phyloP scores from a whole-genome alignment of 2,113 vertebrate species.

The Pan paniscus region DNA sequence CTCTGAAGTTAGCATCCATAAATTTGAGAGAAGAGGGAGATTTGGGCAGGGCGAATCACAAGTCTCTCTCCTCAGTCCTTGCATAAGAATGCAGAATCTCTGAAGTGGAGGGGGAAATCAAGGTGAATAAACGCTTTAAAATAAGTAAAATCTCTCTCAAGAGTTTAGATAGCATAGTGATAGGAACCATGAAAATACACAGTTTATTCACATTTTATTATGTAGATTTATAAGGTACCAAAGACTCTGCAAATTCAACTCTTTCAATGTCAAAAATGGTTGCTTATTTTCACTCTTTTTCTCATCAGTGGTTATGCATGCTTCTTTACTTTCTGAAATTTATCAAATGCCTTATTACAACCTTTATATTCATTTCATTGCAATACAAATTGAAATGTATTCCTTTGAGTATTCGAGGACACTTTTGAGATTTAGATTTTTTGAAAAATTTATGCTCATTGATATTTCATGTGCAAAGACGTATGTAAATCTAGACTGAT shows the following conservation, averaged over 20 bases:
- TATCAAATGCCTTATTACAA: conserved; percentile 61
- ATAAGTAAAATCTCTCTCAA: conserved; percentile 64
- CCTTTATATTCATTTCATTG: conserved; percentile 57
- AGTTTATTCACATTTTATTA: conserved; percentile 71
- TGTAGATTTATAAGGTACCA: conserved; percentile 69
- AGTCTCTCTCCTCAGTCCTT: background rate
- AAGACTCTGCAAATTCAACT: conserved; percentile 62
- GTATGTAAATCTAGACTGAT: background rate
- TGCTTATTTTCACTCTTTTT: conserved; percentile 73
- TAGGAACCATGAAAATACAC: conserved; percentile 60
- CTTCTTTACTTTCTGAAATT: conserved; percentile 70
- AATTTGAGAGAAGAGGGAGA: background rate
- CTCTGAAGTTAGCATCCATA: background rate
- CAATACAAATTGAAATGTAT: conserved; percentile 47
- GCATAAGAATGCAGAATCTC: conserved; percentile 8
- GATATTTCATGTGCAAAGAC: conserved; percentile 47
- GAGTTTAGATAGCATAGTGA: conserved; percentile 56
- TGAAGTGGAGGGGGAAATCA: background rate
- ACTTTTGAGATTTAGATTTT: conserved; percentile 42
- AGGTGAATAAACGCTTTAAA: conserved; percentile 61
- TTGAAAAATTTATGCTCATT: conserved; percentile 1
- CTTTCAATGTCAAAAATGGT: conserved; percentile 58
- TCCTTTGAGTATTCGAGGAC: conserved; percentile 22
- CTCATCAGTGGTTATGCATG: conserved; percentile 68
- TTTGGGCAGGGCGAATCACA: background rate